Percentiles rank a stretch among this genome's conserved stretches.
phyloP scores from a whole-genome alignment of 2,888 invertebrate species.

The Euzophera pinguis region DNA sequence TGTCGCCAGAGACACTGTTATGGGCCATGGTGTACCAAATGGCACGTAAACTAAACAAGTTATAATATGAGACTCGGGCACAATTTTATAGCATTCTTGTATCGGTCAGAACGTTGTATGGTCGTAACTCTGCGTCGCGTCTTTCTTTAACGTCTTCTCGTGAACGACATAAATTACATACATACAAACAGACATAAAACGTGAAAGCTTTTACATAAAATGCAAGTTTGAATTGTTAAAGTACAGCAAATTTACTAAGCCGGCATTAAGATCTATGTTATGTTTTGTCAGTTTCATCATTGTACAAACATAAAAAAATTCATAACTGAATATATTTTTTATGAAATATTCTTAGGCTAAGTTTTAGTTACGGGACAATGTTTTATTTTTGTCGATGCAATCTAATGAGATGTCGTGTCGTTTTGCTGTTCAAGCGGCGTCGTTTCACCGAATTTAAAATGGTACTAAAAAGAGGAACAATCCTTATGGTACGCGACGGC shows the following conservation, averaged over 20 bases:
- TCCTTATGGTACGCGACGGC: constrained; percentile 50
- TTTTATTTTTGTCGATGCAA: background rate
- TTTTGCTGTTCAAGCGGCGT: background rate
- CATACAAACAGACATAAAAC: constrained; percentile 13
- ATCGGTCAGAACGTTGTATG: constrained; percentile 38
- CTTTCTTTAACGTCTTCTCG: constrained; percentile 19
- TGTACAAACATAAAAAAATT: no score
- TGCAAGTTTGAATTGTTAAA: background rate
- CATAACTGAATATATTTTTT: no score
- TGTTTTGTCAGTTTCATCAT: no score
- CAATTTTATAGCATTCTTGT: constrained; percentile 58
- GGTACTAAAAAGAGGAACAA: constrained; percentile 34
- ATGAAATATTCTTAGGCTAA: no score
- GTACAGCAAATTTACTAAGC: no score
- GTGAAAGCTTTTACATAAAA: constrained; percentile 18
- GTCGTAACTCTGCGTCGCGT: constrained; percentile 31
- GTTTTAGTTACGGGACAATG: no score
- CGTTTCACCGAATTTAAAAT: constrained; percentile 19
- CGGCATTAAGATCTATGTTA: no score
- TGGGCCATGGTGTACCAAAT: constrained; percentile 30
- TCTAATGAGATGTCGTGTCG: constrained; percentile 8
- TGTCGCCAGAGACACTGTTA: constrained; percentile 46
- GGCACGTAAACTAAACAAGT: constrained; percentile 58
- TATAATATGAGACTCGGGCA: constrained; percentile 49
- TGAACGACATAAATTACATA: constrained; percentile 14